Evolutionary conservation across 2,797 vertebrate species (phyloP), one percentile per base, ranked within the genome.

Genomic region (Neoniphon sammara): DNA sequence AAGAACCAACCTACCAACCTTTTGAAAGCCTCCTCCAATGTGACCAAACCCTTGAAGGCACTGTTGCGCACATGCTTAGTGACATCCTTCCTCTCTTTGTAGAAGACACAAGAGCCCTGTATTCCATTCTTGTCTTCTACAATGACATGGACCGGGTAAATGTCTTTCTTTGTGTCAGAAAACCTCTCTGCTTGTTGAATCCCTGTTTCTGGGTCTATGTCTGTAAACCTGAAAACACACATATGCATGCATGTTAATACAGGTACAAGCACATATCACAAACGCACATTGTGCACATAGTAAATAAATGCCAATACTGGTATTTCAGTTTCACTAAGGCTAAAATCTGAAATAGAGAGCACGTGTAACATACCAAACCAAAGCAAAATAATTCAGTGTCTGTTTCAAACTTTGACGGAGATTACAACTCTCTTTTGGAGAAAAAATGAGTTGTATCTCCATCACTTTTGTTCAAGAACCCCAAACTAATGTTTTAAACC

Each of bases 41-140:
- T 93, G 20, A 93, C 80, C 17, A 90, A 76, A 0, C 93, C 89
- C 53, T 93, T 88, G 56, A 94, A 69, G 70, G 93, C 85, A 54
- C 92, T 83, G 14, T 84, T 95, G 71, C 96, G 93, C 78, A 98
- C 80, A 4, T 92, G 85, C 56, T 80, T 88, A 1, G 95, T 96
- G 59, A 98, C 46, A 25, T 96, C 91, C n/a, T 80, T 85, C 82
- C 98, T 95, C 82, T 96, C 91, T 23, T 91, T 93, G 77, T 96
- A 97, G 85, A 94, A 88, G 1, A 77, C 88, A 82, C 98, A 99
- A 0, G 98, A 99, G 49, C 98, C 98, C 79, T 98, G 97, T 27
- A 97, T 91, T 12, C 96, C 96, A 18, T 93, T 79, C 55, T 95
- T 94, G 72, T 97, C 92, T 14, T 98, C 96, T 1, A 91, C 67